Conservation (phyloP, 2,113 vertebrate species). For the Pteropus alecto region DNA sequence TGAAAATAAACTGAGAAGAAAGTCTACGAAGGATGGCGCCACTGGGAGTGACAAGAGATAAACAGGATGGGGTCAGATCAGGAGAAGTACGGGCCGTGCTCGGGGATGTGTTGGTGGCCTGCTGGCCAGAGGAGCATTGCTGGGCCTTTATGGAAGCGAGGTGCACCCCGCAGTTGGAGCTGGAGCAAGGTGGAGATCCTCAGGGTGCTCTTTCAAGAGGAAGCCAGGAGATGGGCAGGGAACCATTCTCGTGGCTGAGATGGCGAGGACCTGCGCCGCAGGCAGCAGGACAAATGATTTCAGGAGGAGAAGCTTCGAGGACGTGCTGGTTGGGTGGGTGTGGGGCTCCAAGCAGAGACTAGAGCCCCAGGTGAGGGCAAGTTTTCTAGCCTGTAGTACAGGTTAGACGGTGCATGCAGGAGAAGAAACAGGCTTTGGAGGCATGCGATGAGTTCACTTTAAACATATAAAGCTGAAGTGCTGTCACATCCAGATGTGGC, state of each 20-base stretch:
- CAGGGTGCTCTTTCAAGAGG: rapidly evolving
- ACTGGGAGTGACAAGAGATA: not conserved
- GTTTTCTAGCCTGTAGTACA: not conserved
- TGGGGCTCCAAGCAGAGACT: not conserved
- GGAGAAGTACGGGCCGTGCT: rapidly evolving
- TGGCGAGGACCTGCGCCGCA: rapidly evolving
- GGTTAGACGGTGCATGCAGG: rapidly evolving
- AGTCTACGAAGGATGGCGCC: not conserved
- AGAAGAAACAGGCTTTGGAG: not conserved
- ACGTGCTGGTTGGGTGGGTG: not conserved
- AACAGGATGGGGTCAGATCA: not conserved
- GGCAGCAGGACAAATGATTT: not conserved
- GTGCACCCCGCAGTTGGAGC: no score
- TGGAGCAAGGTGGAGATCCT: not conserved
- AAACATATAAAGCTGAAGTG: not conserved
- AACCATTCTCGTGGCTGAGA: rapidly evolving
- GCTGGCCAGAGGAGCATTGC: rapidly evolving
- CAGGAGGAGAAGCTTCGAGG: not conserved
- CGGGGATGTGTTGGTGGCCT: not conserved
- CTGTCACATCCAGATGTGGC: not conserved
- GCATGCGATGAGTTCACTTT: not conserved
- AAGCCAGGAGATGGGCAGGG: no score
- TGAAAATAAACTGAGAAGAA: not conserved
- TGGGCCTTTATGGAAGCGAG: not conserved
- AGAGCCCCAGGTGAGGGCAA: not conserved